These are phyloP conservation scores for Pantherophis guttatus DNA, from an alignment of 2,113 vertebrate species.

Conservation along the genomic window DNA sequence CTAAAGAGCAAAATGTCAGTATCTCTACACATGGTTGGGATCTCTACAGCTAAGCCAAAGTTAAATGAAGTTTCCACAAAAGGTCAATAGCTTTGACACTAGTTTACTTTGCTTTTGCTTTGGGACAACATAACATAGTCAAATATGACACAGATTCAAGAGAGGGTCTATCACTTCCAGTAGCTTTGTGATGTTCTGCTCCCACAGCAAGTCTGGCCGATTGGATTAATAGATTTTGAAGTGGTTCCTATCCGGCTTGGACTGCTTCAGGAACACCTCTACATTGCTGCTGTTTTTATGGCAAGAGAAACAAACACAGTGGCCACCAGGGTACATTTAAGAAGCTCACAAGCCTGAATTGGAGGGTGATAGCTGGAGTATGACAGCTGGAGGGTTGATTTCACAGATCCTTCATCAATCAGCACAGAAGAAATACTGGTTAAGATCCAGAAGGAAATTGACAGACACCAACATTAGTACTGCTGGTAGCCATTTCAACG, in stretches of 20 bases:
- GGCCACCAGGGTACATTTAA: not conserved
- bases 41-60: not conserved
- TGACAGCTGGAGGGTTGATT: not conserved
- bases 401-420: not conserved
- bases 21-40: not conserved
- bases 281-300: not conserved
- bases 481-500: not conserved
- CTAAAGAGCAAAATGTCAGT: not conserved
- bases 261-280: not conserved
- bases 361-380: not conserved
- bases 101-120: not conserved
- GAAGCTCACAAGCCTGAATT: not conserved
- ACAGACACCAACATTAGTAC: not conserved
- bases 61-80: not conserved
- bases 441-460: not conserved
- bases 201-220: not conserved
- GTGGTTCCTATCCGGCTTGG: not conserved
- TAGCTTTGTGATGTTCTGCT: not conserved
- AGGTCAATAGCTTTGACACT: not conserved
- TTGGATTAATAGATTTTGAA: not conserved
- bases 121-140: not conserved
- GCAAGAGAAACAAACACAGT: not conserved
- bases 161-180: not conserved
- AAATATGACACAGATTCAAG: not conserved
- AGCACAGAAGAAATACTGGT: not conserved